Conservation (phyloP, 2,113 vertebrate genomes). For the Dasyurus viverrinus region DNA sequence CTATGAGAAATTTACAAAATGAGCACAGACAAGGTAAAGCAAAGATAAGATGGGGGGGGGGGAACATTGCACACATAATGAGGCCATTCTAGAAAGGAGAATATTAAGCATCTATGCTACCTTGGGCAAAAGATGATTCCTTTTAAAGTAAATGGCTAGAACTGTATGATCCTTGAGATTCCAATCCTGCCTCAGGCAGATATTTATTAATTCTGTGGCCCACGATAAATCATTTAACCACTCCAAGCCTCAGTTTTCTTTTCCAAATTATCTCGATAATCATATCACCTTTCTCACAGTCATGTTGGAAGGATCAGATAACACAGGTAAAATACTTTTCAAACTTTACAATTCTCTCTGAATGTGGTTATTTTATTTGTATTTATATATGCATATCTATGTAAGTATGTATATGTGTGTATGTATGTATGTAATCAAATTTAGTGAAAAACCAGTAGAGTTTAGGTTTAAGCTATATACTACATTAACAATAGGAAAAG, state of each 20-base stretch:
- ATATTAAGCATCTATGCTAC: neutral
- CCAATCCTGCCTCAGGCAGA: neutral
- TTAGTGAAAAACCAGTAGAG: neutral
- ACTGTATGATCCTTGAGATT: neutral
- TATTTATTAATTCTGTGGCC: fast-evolving
- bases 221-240: neutral
- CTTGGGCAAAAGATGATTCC: neutral
- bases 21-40: neutral
- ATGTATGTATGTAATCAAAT: neutral
- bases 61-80: no score
- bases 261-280: neutral
- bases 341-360: neutral
- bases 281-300: neutral
- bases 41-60: neutral
- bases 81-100: neutral
- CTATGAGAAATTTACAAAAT: neutral
- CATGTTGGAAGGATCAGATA: neutral
- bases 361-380: neutral
- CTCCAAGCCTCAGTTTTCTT: neutral
- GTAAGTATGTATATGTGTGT: no score
- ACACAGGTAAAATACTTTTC: neutral
- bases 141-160: neutral
- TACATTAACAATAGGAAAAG: no score
- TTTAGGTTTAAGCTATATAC: neutral
- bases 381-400: no score